phyloP scores from a whole-genome alignment of 2,888 invertebrate species.

The Synergus itoensis region DNA sequence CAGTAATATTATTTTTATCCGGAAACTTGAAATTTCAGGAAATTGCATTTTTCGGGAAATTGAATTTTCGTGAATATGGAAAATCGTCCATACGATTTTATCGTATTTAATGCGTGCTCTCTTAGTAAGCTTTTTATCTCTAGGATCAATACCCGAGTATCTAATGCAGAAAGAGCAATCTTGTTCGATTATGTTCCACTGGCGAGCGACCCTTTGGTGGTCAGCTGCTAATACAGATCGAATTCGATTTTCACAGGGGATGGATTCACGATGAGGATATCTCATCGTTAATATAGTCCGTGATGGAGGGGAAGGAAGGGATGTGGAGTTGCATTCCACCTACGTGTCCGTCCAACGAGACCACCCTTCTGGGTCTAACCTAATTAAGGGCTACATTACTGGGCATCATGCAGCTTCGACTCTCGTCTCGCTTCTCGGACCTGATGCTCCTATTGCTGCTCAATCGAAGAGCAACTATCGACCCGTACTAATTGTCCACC shows the following conservation, averaged over 20 bases:
- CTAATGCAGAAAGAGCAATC: background rate
- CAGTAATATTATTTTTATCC: background rate
- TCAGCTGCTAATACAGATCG: background rate
- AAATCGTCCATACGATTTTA: too few relatives aligned
- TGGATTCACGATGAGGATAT: conserved; percentile 14
- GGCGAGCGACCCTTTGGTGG: background rate
- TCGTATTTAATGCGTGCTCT: too few relatives aligned
- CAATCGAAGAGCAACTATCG: conserved; percentile 12
- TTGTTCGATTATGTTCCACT: background rate
- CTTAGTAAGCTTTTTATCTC: background rate
- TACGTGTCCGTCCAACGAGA: conserved; percentile 23
- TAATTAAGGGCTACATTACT: conserved; percentile 37
- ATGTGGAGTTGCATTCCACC: conserved; percentile 18
- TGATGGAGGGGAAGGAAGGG: background rate
- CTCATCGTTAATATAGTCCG: conserved; percentile 20
- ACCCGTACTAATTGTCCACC: background rate
- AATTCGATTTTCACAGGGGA: conserved; percentile 32
- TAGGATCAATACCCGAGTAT: background rate
- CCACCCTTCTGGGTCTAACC: conserved; percentile 31
- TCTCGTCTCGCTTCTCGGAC: conserved; percentile 23
- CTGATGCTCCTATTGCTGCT: conserved; percentile 2
- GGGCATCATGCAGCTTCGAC: conserved; percentile 28
- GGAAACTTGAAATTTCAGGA: background rate
- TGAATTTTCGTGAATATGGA: too few relatives aligned
- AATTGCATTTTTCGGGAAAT: too few relatives aligned